Base-by-base conservation (phyloP, 2,888 invertebrate species). In the Nudaria mundana region DNA sequence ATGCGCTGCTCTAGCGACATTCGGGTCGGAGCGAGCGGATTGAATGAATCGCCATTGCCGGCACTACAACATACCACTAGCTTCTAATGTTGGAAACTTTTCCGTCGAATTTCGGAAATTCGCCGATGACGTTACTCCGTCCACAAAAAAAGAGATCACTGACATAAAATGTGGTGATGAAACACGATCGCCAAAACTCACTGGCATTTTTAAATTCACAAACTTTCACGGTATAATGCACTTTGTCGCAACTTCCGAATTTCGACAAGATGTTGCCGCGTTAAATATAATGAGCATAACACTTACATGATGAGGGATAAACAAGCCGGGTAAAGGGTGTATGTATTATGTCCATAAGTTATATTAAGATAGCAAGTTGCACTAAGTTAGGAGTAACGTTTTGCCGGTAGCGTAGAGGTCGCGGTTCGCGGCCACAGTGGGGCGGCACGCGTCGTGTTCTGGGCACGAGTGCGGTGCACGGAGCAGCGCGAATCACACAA, bases 361-460 rank as follows among this genome's bases (percentile, higher is more conserved):
- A 86, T 79, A n/a, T n/a, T n/a, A 82, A 84, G 81, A 87, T 81
- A 83, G 80, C 76, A 78, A 84, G 79, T 82, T 81, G 81, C 82
- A 85, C 82, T 75, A 85, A 86, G 83, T 84, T 79, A 77, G 76
- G 76, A 79, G 78, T 78, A 84, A 84, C 77, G 80, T 66, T 78
- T 87, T 79, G 90, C 86, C 90, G 89, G 90, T 89, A 90, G 87
- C 83, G 81, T 77, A 90, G 88, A 90, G 83, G 87, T 90, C 90
- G 89, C 90, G 90, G 90, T 90, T 90, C 85, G 90, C 89, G 90
- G 89, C 90, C 90, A 89, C 88, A 84, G 90, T 66, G 76, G 81
- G 81, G 82, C 78, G 85, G 85, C 86, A 77, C 87, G 86, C 84
- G 88, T 88, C 88, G 88, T 84, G 86, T 65, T 87, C 84, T 81